Evolutionary conservation across 2,888 invertebrate species (phyloP).

Genomic region (Eulithis testata): DNA sequence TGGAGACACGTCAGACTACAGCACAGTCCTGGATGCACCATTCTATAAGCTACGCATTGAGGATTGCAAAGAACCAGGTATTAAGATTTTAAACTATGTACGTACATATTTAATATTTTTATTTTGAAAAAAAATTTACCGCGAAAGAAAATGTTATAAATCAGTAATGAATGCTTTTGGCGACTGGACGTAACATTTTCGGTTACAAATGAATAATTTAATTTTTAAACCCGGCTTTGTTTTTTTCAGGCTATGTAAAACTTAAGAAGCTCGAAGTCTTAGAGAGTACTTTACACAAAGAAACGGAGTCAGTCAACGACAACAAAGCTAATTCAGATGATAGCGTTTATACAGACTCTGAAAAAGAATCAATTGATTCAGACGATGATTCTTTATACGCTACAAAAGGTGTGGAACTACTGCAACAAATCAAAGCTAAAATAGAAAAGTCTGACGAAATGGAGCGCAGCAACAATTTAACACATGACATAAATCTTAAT

Average conservation of each 20-base stretch:
- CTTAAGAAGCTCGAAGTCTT: constrained; percentile 81
- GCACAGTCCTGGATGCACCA: constrained; percentile 84
- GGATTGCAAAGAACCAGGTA: constrained; percentile 78
- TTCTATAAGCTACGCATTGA: constrained; percentile 87
- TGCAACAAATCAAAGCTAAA: constrained; percentile 61
- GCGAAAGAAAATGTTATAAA: too few relatives aligned
- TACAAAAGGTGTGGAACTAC: constrained; percentile 57
- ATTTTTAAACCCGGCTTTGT: neutral
- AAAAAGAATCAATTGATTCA: constrained; percentile 73
- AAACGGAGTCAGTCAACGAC: constrained; percentile 48
- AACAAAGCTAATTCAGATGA: constrained; percentile 60
- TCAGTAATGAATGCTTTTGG: too few relatives aligned
- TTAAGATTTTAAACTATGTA: too few relatives aligned
- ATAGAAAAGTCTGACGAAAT: constrained; percentile 40
- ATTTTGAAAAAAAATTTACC: too few relatives aligned
- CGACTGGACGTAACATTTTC: too few relatives aligned
- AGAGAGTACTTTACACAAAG: constrained; percentile 70
- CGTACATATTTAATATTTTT: too few relatives aligned
- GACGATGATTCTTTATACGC: constrained; percentile 60
- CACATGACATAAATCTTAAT: constrained; percentile 44
- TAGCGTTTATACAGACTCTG: constrained; percentile 76
- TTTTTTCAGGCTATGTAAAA: constrained; percentile 83
- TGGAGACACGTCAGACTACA: constrained; percentile 85
- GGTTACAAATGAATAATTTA: too few relatives aligned
- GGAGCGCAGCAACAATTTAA: constrained; percentile 23